Evolutionary conservation across 2,113 vertebrate genomes (phyloP), one percentile per base, ranked within the genome.

Genomic region (Tichodroma muraria): DNA sequence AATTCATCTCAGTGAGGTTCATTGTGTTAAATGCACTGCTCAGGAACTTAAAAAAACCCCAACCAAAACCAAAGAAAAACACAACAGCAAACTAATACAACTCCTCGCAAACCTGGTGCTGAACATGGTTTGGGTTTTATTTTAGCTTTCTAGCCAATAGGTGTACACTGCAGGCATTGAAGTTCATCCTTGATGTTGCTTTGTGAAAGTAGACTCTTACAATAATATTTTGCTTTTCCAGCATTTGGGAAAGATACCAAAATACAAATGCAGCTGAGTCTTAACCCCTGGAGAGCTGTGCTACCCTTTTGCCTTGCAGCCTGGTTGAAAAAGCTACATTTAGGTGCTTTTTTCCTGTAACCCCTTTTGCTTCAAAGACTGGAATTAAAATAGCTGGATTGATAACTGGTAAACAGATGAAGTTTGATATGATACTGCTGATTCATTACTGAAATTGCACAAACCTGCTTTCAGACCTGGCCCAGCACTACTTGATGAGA

Each of bases 401-500:
- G 49, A 33, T 69, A 54, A 82, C 47, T 61, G 40, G 69, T 56
- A 49, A 76, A 54, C 21, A 12, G 8, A 3, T 19, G 2, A 35
- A n/a, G 9, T 47, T 33, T 60, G 8, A 57, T 7, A 1, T 3
- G 6, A 12, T 64, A 11, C 4, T 3, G 3, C 54, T 16, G 24
- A 11, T 53, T 16, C 2, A 3, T 27, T 14, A 31, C 5, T 86
- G 38, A 93, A 63, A 18, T 27, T 12, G 15, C n/a, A 9, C 69
- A 10, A 83, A 33, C 31, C n/a, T 90, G 7, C 0, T 94, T 95
- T 15, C 97, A 99, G 99, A 99, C 96, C 96, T 99, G 96, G 99
- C 99, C 80, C 99, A 99, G 93, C 99, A 99, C 96, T 99, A 99
- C 97, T 97, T 99, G 97, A 97, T 99, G 97, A 98, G 98, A 96